Conservation (phyloP, 2,797 vertebrate species). For the Trachops cirrhosus region DNA sequence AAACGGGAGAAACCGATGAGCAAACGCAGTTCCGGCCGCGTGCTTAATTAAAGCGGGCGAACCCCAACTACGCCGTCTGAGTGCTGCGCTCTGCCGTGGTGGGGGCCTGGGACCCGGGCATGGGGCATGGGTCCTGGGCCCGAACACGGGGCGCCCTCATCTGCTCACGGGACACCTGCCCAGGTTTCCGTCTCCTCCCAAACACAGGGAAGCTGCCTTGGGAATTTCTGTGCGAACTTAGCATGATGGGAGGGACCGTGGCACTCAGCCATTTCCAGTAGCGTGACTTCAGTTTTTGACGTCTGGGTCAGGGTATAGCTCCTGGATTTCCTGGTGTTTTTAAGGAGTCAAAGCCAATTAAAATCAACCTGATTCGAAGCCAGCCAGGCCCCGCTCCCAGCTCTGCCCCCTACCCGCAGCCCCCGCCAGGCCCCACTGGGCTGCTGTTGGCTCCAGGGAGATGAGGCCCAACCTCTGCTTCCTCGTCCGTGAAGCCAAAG, state of each 20-base stretch:
- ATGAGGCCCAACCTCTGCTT: neutral
- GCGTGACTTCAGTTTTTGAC: neutral
- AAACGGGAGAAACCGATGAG: neutral
- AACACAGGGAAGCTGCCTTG: neutral
- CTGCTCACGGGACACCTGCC: neutral
- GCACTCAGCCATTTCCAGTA: neutral
- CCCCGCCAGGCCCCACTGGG: accelerated
- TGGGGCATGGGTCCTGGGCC: accelerated
- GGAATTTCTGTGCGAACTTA: neutral
- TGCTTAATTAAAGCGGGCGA: neutral
- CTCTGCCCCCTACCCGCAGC: neutral
- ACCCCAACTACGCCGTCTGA: neutral
- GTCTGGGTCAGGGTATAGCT: neutral
- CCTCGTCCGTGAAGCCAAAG: neutral
- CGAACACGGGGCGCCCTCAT: neutral
- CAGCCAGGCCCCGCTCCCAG: neutral
- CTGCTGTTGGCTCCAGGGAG: neutral
- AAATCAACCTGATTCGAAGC: neutral
- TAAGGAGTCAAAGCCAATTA: neutral
- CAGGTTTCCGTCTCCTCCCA: neutral
- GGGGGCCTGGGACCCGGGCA: neutral
- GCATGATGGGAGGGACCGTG: neutral
- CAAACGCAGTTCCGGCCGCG: accelerated
- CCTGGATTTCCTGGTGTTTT: neutral
- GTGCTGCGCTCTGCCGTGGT: neutral